Evolutionary conservation across 2,888 invertebrate genomes (phyloP).

Genomic region (Ernsta delagoae): DNA sequence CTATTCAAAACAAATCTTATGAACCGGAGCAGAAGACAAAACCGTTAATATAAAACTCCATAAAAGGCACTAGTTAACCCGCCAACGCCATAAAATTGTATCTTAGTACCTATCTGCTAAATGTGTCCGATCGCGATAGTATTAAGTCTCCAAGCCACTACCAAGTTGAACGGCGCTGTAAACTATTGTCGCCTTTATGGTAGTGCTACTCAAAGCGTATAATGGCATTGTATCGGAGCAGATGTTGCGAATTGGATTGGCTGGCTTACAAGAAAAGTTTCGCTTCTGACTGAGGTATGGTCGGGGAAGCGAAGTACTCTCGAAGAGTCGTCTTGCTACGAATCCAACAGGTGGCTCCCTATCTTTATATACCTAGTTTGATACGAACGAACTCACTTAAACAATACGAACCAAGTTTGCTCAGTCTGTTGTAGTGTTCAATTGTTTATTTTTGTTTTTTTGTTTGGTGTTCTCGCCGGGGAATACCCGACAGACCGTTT

Average conservation of each 20-base stretch:
- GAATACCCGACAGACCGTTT: neutral
- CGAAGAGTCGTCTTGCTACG: conserved; percentile 37
- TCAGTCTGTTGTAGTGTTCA: conserved; percentile 15
- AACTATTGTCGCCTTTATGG: conserved; percentile 25
- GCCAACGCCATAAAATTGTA: conserved; percentile 29
- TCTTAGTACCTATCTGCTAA: conserved; percentile 31
- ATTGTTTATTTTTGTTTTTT: conserved; percentile 1
- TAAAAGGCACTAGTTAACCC: conserved; percentile 22
- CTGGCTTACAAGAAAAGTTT: conserved; percentile 45
- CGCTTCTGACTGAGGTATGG: conserved; percentile 31
- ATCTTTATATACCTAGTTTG: conserved; percentile 37
- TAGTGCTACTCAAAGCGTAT: conserved; percentile 14
- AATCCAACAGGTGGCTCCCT: conserved; percentile 44
- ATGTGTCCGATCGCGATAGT: conserved; percentile 24
- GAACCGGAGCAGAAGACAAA: too few relatives aligned
- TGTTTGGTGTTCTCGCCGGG: neutral
- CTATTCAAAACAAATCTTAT: too few relatives aligned
- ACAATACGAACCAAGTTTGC: conserved; percentile 4
- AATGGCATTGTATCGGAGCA: conserved; percentile 29
- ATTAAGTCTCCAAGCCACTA: conserved; percentile 31
- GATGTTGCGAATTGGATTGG: conserved; percentile 42
- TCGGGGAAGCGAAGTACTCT: conserved; percentile 40
- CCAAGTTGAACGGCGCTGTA: conserved; percentile 16
- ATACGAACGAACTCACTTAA: conserved; percentile 10
- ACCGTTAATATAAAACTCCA: conserved; percentile 7